Evolutionary conservation across 2,888 invertebrate genomes (phyloP).

Genomic region (Caenorhabditis sp.): DNA sequence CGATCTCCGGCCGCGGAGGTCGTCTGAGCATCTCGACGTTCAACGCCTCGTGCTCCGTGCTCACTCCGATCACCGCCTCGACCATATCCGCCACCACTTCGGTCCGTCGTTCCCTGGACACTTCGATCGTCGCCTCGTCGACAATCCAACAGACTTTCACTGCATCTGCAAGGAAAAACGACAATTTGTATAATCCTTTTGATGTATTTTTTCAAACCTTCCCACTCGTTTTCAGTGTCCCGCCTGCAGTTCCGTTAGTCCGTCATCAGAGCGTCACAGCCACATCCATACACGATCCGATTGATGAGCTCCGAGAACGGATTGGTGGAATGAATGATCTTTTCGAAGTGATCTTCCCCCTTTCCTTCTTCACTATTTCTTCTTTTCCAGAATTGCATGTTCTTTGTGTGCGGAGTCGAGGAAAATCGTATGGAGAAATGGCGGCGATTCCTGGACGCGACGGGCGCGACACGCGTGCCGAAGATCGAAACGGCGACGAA

Average conservation of each 20-base stretch:
- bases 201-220: too few species aligned
- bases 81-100: neutral
- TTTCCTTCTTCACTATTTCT: neutral
- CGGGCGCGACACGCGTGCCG: constrained; percentile 58
- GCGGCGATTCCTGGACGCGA: constrained; percentile 49
- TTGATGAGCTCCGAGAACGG: constrained; percentile 10
- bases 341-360: constrained; percentile 41
- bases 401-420: constrained; percentile 28
- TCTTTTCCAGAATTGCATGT: constrained; percentile 23
- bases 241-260: neutral
- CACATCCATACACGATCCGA: constrained; percentile 21
- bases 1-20: constrained; percentile 50
- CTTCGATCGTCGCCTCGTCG: constrained; percentile 13
- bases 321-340: constrained; percentile 33
- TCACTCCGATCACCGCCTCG: constrained; percentile 3
- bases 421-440: constrained; percentile 38
- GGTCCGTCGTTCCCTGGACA: constrained; percentile 4
- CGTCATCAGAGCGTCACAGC: neutral
- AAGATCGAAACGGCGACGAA: constrained; percentile 60
- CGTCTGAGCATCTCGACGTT: constrained; percentile 16
- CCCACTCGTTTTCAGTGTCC: too few species aligned
- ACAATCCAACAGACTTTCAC: neutral
- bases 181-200: too few species aligned
- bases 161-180: neutral
- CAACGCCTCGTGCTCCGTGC: constrained; percentile 9